Conservation (phyloP, 2,888 invertebrate species). For the Hemicrepidius hirtus region DNA sequence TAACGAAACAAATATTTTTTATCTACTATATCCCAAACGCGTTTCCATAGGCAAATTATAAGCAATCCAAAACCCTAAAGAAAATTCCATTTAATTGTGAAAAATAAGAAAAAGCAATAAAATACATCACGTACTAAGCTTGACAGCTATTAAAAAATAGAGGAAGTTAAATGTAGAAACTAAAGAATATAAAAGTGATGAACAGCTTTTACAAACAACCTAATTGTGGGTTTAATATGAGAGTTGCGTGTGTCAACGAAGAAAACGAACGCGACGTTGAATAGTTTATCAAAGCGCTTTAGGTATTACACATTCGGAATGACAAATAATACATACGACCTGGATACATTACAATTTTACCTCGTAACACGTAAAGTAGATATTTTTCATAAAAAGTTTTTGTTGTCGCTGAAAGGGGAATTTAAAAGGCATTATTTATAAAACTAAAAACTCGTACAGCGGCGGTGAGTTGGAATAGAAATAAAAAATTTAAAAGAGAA, state of each 20-base stretch:
- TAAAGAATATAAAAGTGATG: conserved; percentile 5
- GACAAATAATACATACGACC: conserved; percentile 1
- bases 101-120: not conserved
- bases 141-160: no score
- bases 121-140: not conserved
- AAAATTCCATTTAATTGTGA: no score
- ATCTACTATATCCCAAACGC: no score
- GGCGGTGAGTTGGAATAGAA: no score
- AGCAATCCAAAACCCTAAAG: no score
- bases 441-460: not conserved
- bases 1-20: no score
- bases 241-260: conserved; percentile 12
- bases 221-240: conserved; percentile 15
- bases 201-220: conserved; percentile 4
- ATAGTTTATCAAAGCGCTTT: not conserved
- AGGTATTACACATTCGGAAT: not conserved
- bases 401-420: no score
- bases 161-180: conserved; percentile 6
- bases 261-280: conserved; percentile 10
- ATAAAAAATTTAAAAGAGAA: no score
- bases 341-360: conserved; percentile 8
- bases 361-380: not conserved
- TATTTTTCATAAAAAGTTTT: conserved; percentile 3
- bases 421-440: conserved; percentile 2
- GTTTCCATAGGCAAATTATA: no score